phyloP scores from a whole-genome alignment of 1,140 invertebrate species.

The Drosophila varians region DNA sequence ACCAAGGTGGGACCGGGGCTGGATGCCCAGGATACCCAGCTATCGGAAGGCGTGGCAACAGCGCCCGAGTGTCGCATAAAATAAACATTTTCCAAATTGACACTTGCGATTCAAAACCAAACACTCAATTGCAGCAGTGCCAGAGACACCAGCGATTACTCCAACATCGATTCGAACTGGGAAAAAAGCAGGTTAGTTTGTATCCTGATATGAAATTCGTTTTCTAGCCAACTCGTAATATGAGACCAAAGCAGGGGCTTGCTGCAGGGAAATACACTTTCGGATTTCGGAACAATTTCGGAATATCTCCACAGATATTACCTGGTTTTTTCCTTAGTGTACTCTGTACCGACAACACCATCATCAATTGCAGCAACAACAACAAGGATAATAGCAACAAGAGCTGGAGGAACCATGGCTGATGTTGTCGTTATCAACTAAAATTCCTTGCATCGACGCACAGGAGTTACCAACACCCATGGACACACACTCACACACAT shows the following conservation, averaged over 20 bases:
- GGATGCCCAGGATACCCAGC: neutral
- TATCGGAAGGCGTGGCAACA: slow-evolving; percentile 44
- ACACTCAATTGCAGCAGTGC: slow-evolving; percentile 66
- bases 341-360: slow-evolving; percentile 34
- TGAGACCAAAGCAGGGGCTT: too few relatives aligned
- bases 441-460: slow-evolving; percentile 76
- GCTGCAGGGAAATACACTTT: too few relatives aligned
- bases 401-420: slow-evolving; percentile 16
- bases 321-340: too few relatives aligned
- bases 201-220: too few relatives aligned
- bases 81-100: slow-evolving; percentile 80
- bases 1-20: slow-evolving; percentile 3
- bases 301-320: too few relatives aligned
- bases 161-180: neutral
- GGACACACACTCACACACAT: neutral
- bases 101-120: slow-evolving; percentile 79
- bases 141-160: slow-evolving; percentile 33
- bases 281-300: too few relatives aligned
- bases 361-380: slow-evolving; percentile 33
- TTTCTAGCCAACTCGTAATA: too few relatives aligned
- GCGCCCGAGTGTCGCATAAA: slow-evolving; percentile 66
- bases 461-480: slow-evolving; percentile 17
- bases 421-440: slow-evolving; percentile 72
- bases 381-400: slow-evolving; percentile 21
- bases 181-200: too few relatives aligned